These are phyloP conservation scores for Sicus ferrugineus DNA, from an alignment of 2,888 invertebrate genomes.

Conservation along the genomic window DNA sequence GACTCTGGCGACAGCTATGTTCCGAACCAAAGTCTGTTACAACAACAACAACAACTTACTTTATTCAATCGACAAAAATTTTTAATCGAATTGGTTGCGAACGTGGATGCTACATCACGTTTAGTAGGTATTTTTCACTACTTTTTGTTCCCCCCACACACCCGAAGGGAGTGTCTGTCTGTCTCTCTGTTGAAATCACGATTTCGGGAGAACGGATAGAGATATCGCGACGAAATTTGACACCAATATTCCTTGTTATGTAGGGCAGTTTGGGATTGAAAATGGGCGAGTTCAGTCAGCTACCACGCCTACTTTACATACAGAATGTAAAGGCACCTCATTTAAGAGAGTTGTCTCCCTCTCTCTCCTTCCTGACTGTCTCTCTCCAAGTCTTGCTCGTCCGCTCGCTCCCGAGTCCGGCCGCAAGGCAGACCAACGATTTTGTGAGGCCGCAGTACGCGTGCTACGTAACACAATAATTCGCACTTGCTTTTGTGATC, in stretches of 20 bases:
- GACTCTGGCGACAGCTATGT: neutral
- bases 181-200: neutral
- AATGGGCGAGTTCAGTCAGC: no score
- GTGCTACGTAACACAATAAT: constrained; percentile 2
- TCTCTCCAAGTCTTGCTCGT: no score
- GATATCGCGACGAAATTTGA: no score
- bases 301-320: no score
- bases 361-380: neutral
- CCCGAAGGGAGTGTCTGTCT: neutral
- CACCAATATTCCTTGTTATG: no score
- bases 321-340: neutral
- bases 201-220: no score
- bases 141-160: neutral
- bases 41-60: constrained; percentile 12
- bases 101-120: constrained; percentile 20
- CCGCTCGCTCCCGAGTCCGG: neutral
- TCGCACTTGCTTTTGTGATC: constrained; percentile 22
- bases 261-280: no score
- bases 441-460: neutral
- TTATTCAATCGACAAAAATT: constrained; percentile 28
- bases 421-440: neutral
- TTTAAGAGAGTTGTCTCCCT: neutral
- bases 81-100: constrained; percentile 35
- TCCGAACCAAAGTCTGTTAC: constrained; percentile 38
- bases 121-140: neutral